phyloP scores from a whole-genome alignment of 2,113 vertebrate species.

The Sinosuthora webbiana region DNA sequence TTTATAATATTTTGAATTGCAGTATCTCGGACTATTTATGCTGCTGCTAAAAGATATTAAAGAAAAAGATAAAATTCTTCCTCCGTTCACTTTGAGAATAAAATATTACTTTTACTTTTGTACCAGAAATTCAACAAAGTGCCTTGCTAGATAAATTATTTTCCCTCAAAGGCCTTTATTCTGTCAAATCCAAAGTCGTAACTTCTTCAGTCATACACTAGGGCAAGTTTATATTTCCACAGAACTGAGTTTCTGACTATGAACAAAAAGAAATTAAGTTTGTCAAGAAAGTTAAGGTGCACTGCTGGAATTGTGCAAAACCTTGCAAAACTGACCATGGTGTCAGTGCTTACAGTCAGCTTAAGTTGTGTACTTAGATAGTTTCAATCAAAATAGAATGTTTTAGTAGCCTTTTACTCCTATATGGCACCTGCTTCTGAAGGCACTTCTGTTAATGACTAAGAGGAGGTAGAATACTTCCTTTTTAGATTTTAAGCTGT shows the following conservation, averaged over 20 bases:
- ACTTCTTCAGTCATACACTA: neutral
- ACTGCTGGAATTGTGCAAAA: slow-evolving; percentile 17
- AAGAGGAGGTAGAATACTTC: neutral
- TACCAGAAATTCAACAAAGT: neutral
- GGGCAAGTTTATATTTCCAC: neutral
- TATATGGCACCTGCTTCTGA: neutral
- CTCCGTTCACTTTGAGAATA: neutral
- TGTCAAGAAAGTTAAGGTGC: neutral
- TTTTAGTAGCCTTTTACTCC: neutral
- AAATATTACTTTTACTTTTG: neutral
- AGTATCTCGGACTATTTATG: neutral
- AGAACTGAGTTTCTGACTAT: neutral
- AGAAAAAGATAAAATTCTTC: neutral
- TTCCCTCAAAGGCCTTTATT: neutral
- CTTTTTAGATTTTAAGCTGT: neutral
- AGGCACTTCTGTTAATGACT: slow-evolving; percentile 37
- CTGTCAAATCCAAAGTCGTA: neutral
- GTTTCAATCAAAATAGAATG: neutral
- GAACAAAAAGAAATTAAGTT: neutral
- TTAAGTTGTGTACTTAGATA: neutral
- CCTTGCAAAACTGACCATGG: neutral
- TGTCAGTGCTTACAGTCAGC: neutral
- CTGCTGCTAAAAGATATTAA: neutral
- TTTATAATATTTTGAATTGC: neutral
- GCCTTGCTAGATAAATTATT: neutral